Evolutionary conservation across 2,888 invertebrate genomes (phyloP).

Genomic region (Hypsopygia costalis): DNA sequence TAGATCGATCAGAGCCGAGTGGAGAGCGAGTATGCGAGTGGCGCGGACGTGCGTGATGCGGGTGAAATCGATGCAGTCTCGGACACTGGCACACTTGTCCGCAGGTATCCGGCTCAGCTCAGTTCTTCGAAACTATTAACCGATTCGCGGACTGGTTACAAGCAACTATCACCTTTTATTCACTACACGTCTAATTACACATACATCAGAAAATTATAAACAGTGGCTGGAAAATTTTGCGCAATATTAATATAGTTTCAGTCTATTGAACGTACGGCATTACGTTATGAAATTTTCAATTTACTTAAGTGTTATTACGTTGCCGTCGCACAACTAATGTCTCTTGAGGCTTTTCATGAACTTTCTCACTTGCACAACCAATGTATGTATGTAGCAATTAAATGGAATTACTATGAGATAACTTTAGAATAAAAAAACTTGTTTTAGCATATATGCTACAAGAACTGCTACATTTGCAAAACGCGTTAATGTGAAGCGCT

Average conservation of each 20-base stretch:
- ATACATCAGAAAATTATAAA: too few relatives aligned
- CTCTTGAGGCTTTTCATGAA: slow-evolving; percentile 19
- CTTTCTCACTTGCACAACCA: slow-evolving; percentile 30
- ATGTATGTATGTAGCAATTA: neutral
- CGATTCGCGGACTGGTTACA: slow-evolving; percentile 19
- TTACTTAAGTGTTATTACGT: slow-evolving; percentile 35
- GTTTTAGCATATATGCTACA: too few relatives aligned
- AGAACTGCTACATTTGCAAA: too few relatives aligned
- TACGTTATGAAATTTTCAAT: slow-evolving; percentile 39
- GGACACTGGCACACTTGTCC: slow-evolving; percentile 60
- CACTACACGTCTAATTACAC: slow-evolving; percentile 14
- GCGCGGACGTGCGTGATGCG: slow-evolving; percentile 67
- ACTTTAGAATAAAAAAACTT: too few relatives aligned
- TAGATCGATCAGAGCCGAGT: slow-evolving; percentile 50
- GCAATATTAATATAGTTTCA: too few relatives aligned
- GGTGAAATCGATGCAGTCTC: slow-evolving; percentile 62
- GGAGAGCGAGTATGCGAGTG: slow-evolving; percentile 42
- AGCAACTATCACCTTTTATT: slow-evolving; percentile 27
- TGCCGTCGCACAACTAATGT: slow-evolving; percentile 20
- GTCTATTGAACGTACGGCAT: too few relatives aligned
- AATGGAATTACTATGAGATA: neutral
- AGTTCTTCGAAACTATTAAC: slow-evolving; percentile 29
- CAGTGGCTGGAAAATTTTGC: too few relatives aligned
- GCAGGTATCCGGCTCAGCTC: slow-evolving; percentile 50
- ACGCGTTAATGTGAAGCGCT: slow-evolving; percentile 30